Evolutionary conservation across 53 echinoderm and acorn worm species (phyloP).

Genomic region (Stichopus horrens): DNA sequence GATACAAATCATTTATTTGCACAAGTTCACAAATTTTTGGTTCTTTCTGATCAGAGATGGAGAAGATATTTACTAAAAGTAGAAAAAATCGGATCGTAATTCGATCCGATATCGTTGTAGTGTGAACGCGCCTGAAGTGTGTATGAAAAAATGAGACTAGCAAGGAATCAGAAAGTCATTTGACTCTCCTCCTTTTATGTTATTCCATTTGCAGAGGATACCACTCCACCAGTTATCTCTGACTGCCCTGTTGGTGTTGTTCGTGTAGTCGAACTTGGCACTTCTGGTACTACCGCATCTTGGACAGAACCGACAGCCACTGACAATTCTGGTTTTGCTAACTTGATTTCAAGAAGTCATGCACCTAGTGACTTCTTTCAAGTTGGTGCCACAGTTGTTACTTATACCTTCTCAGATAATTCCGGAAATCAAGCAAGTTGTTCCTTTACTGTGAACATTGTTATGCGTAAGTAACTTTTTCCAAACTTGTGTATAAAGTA

Average conservation of each 20-base stretch:
- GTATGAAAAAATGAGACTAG: no score
- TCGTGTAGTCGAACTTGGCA: constrained; percentile 26
- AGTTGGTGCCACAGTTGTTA: constrained; percentile 41
- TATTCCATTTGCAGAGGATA: constrained; percentile 23
- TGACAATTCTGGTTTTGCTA: constrained; percentile 56
- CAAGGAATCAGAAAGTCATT: no score
- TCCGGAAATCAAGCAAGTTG: constrained; percentile 53
- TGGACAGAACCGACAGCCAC: constrained; percentile 67
- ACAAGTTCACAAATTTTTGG: no score
- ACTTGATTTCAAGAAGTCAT: constrained; percentile 28
- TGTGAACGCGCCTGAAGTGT: no score
- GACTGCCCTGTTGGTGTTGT: constrained; percentile 48
- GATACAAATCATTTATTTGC: no score
- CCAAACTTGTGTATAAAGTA: no score
- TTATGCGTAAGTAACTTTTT: constrained; percentile 31
- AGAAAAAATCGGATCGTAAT: no score
- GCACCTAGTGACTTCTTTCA: constrained; percentile 40
- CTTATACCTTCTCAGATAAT: constrained; percentile 55
- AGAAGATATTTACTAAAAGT: no score
- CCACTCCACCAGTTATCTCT: constrained; percentile 49
- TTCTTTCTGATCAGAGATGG: no score
- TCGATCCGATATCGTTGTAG: no score
- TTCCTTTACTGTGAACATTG: constrained; percentile 51
- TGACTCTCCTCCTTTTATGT: no score
- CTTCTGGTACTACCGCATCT: constrained; percentile 27